Evolutionary conservation across 2,888 invertebrate species (phyloP).

Genomic region (Phasia obesa): DNA sequence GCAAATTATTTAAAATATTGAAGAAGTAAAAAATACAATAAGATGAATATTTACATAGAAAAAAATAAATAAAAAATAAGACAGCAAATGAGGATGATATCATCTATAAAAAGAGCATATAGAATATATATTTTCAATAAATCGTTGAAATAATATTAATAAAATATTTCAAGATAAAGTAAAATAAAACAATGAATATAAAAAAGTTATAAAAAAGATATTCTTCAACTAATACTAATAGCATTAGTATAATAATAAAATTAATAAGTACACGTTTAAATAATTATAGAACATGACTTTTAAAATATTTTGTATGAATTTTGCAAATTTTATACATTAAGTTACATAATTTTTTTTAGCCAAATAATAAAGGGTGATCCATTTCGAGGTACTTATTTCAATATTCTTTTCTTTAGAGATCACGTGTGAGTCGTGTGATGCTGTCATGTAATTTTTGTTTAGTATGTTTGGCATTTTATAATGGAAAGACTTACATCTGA

Average conservation of each 20-base stretch:
- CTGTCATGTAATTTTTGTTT: too few species aligned
- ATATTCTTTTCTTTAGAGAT: too few species aligned
- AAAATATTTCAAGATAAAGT: conserved; percentile 32
- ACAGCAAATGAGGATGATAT: conserved; percentile 59
- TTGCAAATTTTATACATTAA: neutral
- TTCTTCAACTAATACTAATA: neutral
- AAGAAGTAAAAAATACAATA: too few species aligned
- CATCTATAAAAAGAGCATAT: conserved; percentile 55
- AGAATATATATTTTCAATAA: conserved; percentile 38
- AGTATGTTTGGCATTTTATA: too few species aligned
- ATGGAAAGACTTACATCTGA: too few species aligned
- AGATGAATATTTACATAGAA: neutral
- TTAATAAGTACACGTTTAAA: conserved; percentile 42
- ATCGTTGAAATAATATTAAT: neutral
- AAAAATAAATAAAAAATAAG: conserved; percentile 29
- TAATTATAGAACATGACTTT: conserved; percentile 52
- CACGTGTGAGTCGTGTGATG: too few species aligned
- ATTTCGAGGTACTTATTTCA: too few species aligned
- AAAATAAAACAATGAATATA: conserved; percentile 10
- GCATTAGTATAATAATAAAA: neutral
- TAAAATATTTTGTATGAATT: conserved; percentile 20
- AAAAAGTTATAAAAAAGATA: neutral
- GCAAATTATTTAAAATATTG: too few species aligned
- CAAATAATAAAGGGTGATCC: too few species aligned
- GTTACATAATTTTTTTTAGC: neutral